Evolutionary conservation across 2,797 vertebrate species (phyloP), one percentile per base, ranked within the genome.

Genomic region (Sandelia bainsii): DNA sequence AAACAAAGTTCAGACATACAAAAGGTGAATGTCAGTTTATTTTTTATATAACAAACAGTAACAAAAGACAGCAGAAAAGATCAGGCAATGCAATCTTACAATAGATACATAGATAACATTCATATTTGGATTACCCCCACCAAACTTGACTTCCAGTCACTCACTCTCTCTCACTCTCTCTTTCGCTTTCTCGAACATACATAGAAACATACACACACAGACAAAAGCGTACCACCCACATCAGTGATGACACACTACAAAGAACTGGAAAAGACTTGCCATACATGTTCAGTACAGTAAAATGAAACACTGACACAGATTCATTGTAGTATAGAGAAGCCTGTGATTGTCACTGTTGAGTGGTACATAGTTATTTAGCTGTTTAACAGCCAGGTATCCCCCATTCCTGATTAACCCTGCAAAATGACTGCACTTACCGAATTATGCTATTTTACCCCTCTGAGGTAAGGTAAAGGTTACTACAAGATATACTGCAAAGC

Each of bases 1-100:
- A 17, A 6, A 42, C 16, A 76, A 67, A 67, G 64, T 44, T 13
- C 46, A 89, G 37, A 66, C 71, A 65, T 42, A 53, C 16, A 61
- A 84, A 81, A 83, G 45, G 56, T 79, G 66, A 79, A 79, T 40
- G 62, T 75, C 62, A 77, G 51, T 89, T 91, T 92, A 88, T 90
- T 91, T 29, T 85, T 90, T 84, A 71, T 80, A 90, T 91, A 91
- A 87, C 89, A 93, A 93, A 91, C 71, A 87, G 86, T 91, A 93
- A 91, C 82, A 93, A 93, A 92, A 90, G 72, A 90, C 82, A 84
- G 82, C 81, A 88, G 75, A 85, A 91, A 90, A 87, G 63, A 89
- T 90, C 79, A 90, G 78, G 73, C 82, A 77, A 90, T 77, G 78
- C 78, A 91, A 62, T 87, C 73, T 81, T 82, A 87, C 80, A 81